Percentiles rank a stretch among this genome's conserved stretches.
phyloP scores from a whole-genome alignment of 2,113 vertebrate species.

The Hippocampus mohnikei region DNA sequence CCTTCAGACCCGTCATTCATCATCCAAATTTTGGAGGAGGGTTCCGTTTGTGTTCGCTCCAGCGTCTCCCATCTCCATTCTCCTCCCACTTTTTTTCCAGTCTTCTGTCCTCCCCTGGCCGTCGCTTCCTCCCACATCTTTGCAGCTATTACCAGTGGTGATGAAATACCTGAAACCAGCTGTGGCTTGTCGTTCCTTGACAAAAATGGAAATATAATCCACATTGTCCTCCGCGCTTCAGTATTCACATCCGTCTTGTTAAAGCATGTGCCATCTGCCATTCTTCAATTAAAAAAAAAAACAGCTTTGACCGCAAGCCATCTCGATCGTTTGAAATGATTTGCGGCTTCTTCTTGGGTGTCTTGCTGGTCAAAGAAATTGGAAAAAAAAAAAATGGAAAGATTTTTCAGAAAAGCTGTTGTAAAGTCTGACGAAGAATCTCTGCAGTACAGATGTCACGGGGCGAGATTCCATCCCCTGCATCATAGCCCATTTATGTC shows the following conservation, averaged over 20 bases:
- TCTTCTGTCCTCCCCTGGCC: constrained; percentile 5
- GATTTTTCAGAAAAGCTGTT: no score
- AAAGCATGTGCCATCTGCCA: background rate
- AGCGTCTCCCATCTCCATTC: background rate
- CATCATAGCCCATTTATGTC: no score
- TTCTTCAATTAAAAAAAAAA: background rate
- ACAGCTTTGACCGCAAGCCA: background rate
- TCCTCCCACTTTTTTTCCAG: background rate
- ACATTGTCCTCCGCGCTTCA: background rate
- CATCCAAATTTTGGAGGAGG: constrained; percentile 2
- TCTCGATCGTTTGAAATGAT: background rate
- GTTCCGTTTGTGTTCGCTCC: background rate
- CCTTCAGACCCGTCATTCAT: constrained; percentile 10
- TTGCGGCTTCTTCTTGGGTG: background rate
- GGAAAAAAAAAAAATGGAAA: background rate
- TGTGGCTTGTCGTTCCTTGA: constrained; percentile 12
- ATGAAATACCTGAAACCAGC: constrained; percentile 44
- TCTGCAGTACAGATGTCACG: no score
- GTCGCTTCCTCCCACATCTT: constrained; percentile 3
- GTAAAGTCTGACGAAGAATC: no score
- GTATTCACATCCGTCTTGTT: background rate
- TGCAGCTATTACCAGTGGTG: background rate
- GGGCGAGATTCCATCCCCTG: no score
- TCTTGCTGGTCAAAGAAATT: no score
- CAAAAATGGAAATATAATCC: constrained; percentile 8